phyloP scores from a whole-genome alignment of 2,888 invertebrate species.

The Adela reaumurella region DNA sequence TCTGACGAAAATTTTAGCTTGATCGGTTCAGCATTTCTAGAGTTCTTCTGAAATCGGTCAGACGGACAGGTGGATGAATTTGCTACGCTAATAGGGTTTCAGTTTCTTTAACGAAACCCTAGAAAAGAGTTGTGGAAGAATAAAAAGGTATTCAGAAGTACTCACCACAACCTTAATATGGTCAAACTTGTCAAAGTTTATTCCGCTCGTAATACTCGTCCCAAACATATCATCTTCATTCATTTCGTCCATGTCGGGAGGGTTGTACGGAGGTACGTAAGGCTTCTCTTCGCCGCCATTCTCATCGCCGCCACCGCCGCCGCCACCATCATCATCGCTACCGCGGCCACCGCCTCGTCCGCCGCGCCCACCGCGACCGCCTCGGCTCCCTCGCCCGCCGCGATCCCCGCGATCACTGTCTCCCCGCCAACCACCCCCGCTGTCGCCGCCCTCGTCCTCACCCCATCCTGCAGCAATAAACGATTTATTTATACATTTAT shows the following conservation, averaged over 20 bases:
- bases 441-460: constrained; percentile 20
- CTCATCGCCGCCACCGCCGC: constrained; percentile 17
- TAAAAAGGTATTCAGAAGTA: too few relatives aligned
- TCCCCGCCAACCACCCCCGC: constrained; percentile 18
- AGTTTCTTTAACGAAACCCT: too few relatives aligned
- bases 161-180: constrained; percentile 82
- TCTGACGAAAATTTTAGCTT: too few relatives aligned
- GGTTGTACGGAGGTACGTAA: constrained; percentile 64
- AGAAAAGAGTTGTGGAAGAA: too few relatives aligned
- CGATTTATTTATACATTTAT: too few relatives aligned
- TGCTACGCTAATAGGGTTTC: too few relatives aligned
- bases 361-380: constrained; percentile 14
- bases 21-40: too few relatives aligned
- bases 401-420: constrained; percentile 17
- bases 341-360: constrained; percentile 13
- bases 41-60: too few relatives aligned
- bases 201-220: constrained; percentile 71
- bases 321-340: constrained; percentile 11
- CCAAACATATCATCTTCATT: constrained; percentile 70
- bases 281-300: constrained; percentile 37
- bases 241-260: constrained; percentile 68
- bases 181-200: constrained; percentile 90
- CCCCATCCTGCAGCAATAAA: constrained; percentile 25
- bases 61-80: too few relatives aligned
- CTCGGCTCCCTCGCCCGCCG: constrained; percentile 14